Evolutionary conservation across 2,888 invertebrate species (phyloP), one percentile per base, ranked within the genome.

Genomic region (Drosophila mayaguana): DNA sequence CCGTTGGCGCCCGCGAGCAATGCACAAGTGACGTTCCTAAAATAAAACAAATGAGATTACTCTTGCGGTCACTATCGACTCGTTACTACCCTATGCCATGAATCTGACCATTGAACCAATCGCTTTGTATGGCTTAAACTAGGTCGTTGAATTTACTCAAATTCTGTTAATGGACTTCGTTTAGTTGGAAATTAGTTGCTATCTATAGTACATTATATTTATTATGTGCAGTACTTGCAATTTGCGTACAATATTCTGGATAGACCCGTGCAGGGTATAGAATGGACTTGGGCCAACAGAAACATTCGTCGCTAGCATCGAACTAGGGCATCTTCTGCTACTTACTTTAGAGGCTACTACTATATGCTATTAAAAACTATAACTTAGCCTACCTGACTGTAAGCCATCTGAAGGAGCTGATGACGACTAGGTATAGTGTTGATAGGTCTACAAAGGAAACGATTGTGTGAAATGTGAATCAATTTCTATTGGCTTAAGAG

Each of bases 1-100:
- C 72, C 77, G 65, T 86, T 87, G 90, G 90, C 90, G 90, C 86
- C 90, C 77, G 67, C 73, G 66, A 70, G 75, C 67, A 76, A 72
- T 73, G 79, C 70, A 77, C 75, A 84, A 79, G 72, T 78, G 76
- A 80, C 80, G 77, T 80, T 86, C 78, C 78, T 86, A 71, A 88
- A 88, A 88, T 83, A 79, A 84, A 81, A 56, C 57, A 59, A 64
- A 38, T 40, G 42, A 36, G 20, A 55, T 56, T 63, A 32, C 14
- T 65, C 12, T 46, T 32, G 28, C 14, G 36, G 36, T 28, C 18
- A 14, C 25, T 40, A 14, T 38, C n/a, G 55, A 45, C 55, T 60
- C 25, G 18, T 14, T 28, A 11, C 65, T 65, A 66, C 65, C 65
- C 66, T 36, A 32, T 48, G 25, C 2, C 8, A 14, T 43, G 32